Conservation (phyloP, 2,888 invertebrate species). For the Itoplectis maculator region DNA sequence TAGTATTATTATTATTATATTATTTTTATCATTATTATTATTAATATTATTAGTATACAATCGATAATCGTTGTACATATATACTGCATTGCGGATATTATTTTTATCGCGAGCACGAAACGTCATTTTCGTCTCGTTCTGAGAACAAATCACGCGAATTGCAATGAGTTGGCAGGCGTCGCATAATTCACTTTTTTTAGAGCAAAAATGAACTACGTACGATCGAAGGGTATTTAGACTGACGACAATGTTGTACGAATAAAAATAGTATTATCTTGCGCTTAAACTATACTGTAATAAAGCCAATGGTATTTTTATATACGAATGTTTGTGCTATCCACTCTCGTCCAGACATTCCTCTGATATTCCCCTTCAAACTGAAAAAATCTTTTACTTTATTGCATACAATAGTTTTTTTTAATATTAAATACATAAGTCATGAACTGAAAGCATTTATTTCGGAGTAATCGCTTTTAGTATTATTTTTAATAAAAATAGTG, state of each 20-base stretch:
- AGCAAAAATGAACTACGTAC: conserved; percentile 44
- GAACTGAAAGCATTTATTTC: no score
- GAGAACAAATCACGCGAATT: conserved; percentile 15
- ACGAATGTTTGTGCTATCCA: conserved; percentile 34
- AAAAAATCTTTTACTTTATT: no score
- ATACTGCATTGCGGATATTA: conserved; percentile 58
- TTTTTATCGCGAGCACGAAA: conserved; percentile 44
- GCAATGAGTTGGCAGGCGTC: conserved; percentile 12
- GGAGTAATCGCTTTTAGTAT: no score
- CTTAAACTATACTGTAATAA: conserved; percentile 75
- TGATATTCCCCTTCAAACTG: no score
- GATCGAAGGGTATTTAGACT: conserved; percentile 72
- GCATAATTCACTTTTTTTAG: conserved; percentile 44
- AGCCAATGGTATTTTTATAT: conserved; percentile 78
- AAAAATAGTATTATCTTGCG: conserved; percentile 74
- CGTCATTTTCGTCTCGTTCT: conserved; percentile 31
- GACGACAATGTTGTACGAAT: conserved; percentile 73
- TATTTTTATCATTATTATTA: conserved; percentile 60
- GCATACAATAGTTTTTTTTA: no score
- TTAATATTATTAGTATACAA: conserved; percentile 47
- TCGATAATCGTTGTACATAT: conserved; percentile 61
- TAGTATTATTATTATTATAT: conserved; percentile 65
- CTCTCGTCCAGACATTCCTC: conserved; percentile 11
- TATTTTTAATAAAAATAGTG: no score
- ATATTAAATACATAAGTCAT: no score